These are phyloP conservation scores for Carapus acus DNA, from an alignment of 2,797 vertebrate genomes.

Conservation along the genomic window DNA sequence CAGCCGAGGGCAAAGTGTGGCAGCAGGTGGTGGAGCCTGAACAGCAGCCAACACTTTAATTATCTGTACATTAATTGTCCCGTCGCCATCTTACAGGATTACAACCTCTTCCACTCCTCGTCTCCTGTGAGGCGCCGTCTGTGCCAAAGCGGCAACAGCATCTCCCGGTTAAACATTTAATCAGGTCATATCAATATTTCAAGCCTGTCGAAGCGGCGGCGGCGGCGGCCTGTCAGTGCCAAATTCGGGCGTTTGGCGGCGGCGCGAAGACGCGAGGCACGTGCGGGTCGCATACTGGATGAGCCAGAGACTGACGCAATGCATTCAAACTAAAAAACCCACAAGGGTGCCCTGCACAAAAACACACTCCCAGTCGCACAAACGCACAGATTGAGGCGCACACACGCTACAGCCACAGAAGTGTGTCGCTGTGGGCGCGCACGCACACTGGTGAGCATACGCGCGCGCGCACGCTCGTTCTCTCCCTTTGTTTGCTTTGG, in stretches of 20 bases:
- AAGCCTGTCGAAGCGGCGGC: too few species aligned
- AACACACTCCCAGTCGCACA: conserved; percentile 39
- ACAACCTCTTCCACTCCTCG: too few species aligned
- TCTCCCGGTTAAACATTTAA: too few species aligned
- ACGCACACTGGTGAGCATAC: conserved; percentile 1
- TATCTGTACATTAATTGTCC: too few species aligned
- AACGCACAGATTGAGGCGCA: not conserved
- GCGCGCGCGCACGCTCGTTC: conserved; percentile 28
- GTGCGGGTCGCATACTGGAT: too few species aligned
- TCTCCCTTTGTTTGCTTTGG: conserved; percentile 69
- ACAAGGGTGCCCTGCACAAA: conserved; percentile 6
- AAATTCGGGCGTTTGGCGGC: too few species aligned
- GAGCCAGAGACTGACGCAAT: conserved; percentile 4
- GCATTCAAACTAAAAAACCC: conserved; percentile 35
- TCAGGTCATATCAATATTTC: too few species aligned
- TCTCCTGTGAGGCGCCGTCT: not conserved
- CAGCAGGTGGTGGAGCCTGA: too few species aligned
- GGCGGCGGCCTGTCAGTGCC: too few species aligned
- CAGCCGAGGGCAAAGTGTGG: not conserved
- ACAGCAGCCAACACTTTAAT: too few species aligned
- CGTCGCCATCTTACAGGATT: too few species aligned
- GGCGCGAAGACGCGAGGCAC: too few species aligned
- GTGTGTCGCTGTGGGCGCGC: conserved; percentile 14
- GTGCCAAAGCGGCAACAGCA: not conserved
- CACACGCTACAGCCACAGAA: conserved; percentile 16